These are phyloP conservation scores for Octomys mimax DNA, from an alignment of 2,797 vertebrate genomes.

Conservation along the genomic window DNA sequence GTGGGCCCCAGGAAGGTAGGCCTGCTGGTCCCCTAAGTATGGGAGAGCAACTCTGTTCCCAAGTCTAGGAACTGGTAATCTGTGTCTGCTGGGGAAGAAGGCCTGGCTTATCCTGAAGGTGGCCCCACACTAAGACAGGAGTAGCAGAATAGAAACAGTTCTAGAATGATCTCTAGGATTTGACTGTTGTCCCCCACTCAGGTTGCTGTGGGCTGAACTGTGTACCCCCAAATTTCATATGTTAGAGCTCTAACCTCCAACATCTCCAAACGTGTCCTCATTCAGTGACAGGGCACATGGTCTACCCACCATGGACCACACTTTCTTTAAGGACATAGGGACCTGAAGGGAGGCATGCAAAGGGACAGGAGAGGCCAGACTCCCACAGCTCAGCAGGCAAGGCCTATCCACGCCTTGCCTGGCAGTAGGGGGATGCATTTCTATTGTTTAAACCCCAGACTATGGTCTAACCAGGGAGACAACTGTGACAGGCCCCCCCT, in stretches of 20 bases:
- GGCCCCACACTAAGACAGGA: background rate
- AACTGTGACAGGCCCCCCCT: background rate
- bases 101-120: background rate
- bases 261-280: background rate
- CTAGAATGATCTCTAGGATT: background rate
- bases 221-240: background rate
- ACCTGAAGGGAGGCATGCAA: background rate
- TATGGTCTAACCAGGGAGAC: background rate
- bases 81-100: no score
- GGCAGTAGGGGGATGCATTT: background rate
- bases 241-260: background rate
- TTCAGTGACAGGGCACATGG: background rate
- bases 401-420: background rate
- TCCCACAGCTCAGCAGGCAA: background rate
- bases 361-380: background rate
- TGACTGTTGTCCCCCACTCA: background rate
- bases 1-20: background rate
- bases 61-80: no score
- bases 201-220: background rate
- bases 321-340: background rate
- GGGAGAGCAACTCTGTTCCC: background rate
- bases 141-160: background rate
- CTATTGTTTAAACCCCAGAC: background rate
- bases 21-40: background rate
- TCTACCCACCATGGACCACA: background rate